Conservation (phyloP, 1,140 invertebrate genomes). For the Trachymyrmex septentrionalis region DNA sequence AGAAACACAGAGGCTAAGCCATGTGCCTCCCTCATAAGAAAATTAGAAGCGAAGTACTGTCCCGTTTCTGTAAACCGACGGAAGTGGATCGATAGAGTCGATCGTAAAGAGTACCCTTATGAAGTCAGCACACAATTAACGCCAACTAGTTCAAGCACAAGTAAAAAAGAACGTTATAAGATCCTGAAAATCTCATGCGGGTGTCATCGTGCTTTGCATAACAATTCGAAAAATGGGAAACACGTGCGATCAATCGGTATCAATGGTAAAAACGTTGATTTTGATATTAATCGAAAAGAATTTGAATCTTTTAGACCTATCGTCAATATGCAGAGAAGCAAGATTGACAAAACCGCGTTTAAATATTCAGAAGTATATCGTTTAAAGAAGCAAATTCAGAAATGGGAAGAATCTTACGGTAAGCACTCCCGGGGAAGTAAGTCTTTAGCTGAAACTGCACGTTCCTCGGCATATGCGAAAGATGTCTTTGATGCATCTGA, state of each 20-base stretch:
- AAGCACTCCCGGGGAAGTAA: constrained; percentile 32
- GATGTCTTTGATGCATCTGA: neutral
- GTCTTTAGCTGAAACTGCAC: constrained; percentile 4
- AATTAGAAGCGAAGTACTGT: constrained; percentile 1
- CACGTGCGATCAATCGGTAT: neutral
- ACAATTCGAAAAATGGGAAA: neutral
- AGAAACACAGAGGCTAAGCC: neutral
- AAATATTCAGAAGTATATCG: constrained; percentile 28
- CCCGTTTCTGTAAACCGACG: neutral
- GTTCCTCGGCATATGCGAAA: constrained; percentile 22
- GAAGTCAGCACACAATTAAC: neutral
- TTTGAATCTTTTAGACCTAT: neutral
- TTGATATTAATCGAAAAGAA: neutral
- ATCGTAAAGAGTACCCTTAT: neutral
- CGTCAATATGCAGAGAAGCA: constrained; percentile 5
- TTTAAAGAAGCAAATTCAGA: constrained; percentile 30
- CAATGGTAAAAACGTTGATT: constrained; percentile 1
- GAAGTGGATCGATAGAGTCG: neutral
- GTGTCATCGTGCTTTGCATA: constrained; percentile 3
- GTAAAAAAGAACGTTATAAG: neutral
- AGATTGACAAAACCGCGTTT: neutral
- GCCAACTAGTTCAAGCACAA: neutral
- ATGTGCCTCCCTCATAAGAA: constrained; percentile 15
- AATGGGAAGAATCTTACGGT: neutral
- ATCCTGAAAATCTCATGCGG: neutral